phyloP scores from a whole-genome alignment of 2,888 invertebrate genomes.

The Limnephilus marmoratus region DNA sequence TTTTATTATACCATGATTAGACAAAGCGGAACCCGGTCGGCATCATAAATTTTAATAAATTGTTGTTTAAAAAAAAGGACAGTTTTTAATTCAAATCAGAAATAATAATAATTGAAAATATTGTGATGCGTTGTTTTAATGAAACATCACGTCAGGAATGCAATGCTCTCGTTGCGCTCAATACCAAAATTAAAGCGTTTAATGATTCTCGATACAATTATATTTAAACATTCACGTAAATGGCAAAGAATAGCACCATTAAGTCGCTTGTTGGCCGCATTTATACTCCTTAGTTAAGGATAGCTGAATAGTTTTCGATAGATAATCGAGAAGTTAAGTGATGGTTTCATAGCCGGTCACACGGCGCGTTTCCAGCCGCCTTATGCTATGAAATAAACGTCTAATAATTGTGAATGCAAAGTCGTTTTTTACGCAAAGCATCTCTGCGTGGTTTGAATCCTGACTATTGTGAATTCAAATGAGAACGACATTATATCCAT shows the following conservation, averaged over 20 bases:
- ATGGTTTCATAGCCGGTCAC: constrained; percentile 7
- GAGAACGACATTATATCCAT: background rate
- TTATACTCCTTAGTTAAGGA: background rate
- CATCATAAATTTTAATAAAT: background rate
- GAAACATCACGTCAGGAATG: background rate
- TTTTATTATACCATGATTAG: too few species aligned
- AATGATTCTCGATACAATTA: background rate
- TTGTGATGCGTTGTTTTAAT: background rate
- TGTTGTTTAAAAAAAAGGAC: background rate
- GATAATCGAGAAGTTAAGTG: constrained; percentile 46
- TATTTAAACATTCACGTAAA: background rate
- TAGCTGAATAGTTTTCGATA: constrained; percentile 52
- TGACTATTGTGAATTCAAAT: constrained; percentile 47
- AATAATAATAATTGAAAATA: too few species aligned
- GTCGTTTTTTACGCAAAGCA: constrained; percentile 16
- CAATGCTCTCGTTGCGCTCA: background rate
- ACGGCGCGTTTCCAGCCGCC: constrained; percentile 34
- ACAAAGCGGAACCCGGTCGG: background rate
- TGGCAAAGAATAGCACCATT: background rate
- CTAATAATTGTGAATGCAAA: constrained; percentile 40
- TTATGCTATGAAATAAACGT: background rate
- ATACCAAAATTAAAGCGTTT: background rate
- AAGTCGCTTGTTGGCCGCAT: background rate
- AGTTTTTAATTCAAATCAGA: too few species aligned
- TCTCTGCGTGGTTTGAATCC: constrained; percentile 43